Conservation (phyloP, 2,113 vertebrate genomes). For the Halichoerus grypus region DNA sequence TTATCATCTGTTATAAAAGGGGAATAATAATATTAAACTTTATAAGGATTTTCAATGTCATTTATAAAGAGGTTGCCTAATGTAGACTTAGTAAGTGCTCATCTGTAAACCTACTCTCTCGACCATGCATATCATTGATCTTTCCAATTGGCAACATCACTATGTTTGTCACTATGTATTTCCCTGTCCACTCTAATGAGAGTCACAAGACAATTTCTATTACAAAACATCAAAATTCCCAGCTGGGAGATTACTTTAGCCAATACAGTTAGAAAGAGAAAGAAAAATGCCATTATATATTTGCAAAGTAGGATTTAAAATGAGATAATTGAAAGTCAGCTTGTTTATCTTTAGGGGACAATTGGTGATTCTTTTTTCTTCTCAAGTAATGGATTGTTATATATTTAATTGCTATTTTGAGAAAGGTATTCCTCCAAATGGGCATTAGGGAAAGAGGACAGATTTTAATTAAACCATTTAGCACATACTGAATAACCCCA, state of each 20-base stretch:
- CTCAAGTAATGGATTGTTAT: conserved; percentile 70
- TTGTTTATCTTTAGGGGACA: conserved; percentile 78
- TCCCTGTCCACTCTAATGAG: background rate
- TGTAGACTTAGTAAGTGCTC: background rate
- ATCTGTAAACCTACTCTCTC: background rate
- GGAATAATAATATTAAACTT: conserved; percentile 1
- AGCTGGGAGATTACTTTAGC: background rate
- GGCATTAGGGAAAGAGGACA: conserved; percentile 77
- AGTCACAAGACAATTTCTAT: background rate
- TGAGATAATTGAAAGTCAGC: conserved; percentile 53
- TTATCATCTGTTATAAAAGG: background rate
- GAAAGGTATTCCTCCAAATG: conserved; percentile 78
- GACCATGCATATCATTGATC: background rate
- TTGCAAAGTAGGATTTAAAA: conserved; percentile 73
- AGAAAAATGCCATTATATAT: conserved; percentile 46
- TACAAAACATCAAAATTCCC: conserved; percentile 1
- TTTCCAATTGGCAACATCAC: background rate
- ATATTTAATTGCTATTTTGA: conserved; percentile 81
- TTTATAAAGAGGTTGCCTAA: background rate
- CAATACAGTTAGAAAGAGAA: conserved; percentile 18
- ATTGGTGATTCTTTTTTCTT: conserved; percentile 72
- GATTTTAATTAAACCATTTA: conserved; percentile 84
- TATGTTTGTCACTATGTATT: conserved; percentile 17
- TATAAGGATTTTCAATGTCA: background rate
- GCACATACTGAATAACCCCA: conserved; percentile 74